Evolutionary conservation across 2,888 invertebrate species (phyloP), one percentile per base, ranked within the genome.

Genomic region (Dinocampus coccinellae): DNA sequence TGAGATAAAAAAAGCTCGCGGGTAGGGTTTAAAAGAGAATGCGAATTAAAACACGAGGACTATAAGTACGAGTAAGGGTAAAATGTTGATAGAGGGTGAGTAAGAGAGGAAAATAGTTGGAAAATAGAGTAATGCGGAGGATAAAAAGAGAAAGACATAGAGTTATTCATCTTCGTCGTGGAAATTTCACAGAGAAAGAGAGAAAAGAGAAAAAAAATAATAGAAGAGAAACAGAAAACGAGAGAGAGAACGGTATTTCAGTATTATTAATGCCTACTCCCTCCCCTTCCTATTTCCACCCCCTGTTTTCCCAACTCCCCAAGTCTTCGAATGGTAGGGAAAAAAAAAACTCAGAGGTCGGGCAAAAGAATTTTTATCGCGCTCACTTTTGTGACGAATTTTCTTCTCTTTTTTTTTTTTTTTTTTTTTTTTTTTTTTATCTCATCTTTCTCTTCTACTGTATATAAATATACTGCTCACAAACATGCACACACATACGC

Each of bases 281-380:
- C n/a, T n/a, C n/a, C n/a, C n/a, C n/a, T n/a, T n/a, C n/a, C n/a
- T n/a, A n/a, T n/a, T n/a, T n/a, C n/a, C n/a, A n/a, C n/a, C n/a
- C n/a, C n/a, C n/a, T n/a, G n/a, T n/a, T n/a, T n/a, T n/a, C n/a
- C n/a, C n/a, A n/a, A n/a, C n/a, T n/a, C 69, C 65, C 24, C 42
- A 60, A 70, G 65, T 52, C 58, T n/a, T 63, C 53, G 58, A 39
- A 63, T 66, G 63, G 63, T 52, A 55, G 60, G 55, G n/a, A 63
- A 69, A 74, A 73, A 47, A 63, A 65, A 76, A 66, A 74, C 72
- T 65, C 70, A 71, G 75, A 74, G 73, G 73, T 76, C 75, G 72
- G 67, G 57, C 58, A 62, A 73, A 69, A 74, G 70, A 47, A 47
- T 47, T 47, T 47, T 20, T n/a, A 16, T 16, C 47, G 20, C 16